A percentile compares a stretch with the other conserved stretches of the same genome.
phyloP scores from a whole-genome alignment of 2,797 vertebrate species.

The Mallotus villosus region DNA sequence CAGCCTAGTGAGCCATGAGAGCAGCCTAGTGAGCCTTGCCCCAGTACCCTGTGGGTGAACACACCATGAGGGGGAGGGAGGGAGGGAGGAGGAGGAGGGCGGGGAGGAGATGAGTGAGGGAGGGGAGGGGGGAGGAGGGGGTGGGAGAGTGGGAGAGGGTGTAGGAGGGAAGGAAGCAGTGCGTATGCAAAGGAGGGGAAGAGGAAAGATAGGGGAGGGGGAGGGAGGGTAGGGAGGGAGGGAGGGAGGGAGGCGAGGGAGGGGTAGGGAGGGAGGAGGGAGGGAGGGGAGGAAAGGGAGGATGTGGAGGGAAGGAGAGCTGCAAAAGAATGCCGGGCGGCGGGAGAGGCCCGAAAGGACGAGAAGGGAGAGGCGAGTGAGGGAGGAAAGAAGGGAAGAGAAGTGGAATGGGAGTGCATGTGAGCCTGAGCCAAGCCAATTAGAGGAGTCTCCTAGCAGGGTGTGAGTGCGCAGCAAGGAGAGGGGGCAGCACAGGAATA shows the following conservation, averaged over 20 bases:
- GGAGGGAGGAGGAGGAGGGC: slow-evolving; percentile 5
- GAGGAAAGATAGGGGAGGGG: background rate
- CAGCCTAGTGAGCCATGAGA: slow-evolving; percentile 24
- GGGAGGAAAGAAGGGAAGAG: slow-evolving; percentile 16
- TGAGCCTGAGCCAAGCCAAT: slow-evolving; percentile 65
- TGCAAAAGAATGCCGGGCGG: background rate
- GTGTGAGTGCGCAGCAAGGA: slow-evolving; percentile 32
- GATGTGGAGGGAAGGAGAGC: too few relatives aligned
- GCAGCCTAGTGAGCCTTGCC: background rate
- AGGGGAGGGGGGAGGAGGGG: background rate
- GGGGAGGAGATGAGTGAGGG: background rate
- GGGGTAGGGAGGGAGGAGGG: background rate
- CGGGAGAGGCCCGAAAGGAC: background rate
- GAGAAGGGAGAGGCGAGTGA: slow-evolving; percentile 4
- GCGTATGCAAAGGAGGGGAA: too few relatives aligned
- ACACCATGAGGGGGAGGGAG: background rate
- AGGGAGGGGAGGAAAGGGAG: background rate
- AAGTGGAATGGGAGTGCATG: slow-evolving; percentile 53
- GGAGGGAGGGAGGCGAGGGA: background rate
- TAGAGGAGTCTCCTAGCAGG: slow-evolving; percentile 64
- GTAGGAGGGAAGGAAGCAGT: too few relatives aligned
- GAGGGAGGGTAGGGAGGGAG: too few relatives aligned
- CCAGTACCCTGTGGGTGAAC: slow-evolving; percentile 33
- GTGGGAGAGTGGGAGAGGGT: too few relatives aligned
- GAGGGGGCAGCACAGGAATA: slow-evolving; percentile 69